phyloP scores from a whole-genome alignment of 2,888 invertebrate genomes.

The Taenaris catops region DNA sequence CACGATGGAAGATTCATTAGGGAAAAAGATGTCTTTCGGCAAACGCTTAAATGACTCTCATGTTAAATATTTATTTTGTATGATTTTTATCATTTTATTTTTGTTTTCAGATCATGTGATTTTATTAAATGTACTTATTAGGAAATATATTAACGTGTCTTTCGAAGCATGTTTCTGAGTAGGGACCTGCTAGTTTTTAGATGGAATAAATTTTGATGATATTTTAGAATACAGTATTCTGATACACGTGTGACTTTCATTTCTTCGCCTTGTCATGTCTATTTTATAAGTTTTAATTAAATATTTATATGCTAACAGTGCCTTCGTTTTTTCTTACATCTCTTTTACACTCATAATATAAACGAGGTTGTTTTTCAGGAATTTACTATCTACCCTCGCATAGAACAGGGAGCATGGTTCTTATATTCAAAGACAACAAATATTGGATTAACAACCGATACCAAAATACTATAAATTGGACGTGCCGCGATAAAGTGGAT shows the following conservation, averaged over 20 bases:
- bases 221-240: conserved; percentile 71
- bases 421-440: conserved; percentile 71
- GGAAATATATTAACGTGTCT: conserved; percentile 38
- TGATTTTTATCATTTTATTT: conserved; percentile 30
- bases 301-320: conserved; percentile 25
- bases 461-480: conserved; percentile 73
- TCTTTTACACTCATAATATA: conserved; percentile 20
- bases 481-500: conserved; percentile 64
- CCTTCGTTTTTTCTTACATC: conserved; percentile 8
- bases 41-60: conserved; percentile 35
- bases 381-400: conserved; percentile 71
- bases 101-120: conserved; percentile 47
- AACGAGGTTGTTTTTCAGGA: conserved; percentile 43
- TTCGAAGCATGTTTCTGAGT: conserved; percentile 52
- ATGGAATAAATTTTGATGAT: conserved; percentile 46
- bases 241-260: conserved; percentile 28
- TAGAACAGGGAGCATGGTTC: conserved; percentile 71
- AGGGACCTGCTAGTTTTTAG: conserved; percentile 67
- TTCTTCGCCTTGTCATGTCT: too few species aligned
- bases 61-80: conserved; percentile 27
- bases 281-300: too few species aligned
- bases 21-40: conserved; percentile 52
- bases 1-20: conserved; percentile 69
- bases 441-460: conserved; percentile 74
- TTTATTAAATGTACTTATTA: conserved; percentile 50